Evolutionary conservation across 2,113 vertebrate genomes (phyloP), one percentile per base, ranked within the genome.

Genomic region (Saguinus midas): DNA sequence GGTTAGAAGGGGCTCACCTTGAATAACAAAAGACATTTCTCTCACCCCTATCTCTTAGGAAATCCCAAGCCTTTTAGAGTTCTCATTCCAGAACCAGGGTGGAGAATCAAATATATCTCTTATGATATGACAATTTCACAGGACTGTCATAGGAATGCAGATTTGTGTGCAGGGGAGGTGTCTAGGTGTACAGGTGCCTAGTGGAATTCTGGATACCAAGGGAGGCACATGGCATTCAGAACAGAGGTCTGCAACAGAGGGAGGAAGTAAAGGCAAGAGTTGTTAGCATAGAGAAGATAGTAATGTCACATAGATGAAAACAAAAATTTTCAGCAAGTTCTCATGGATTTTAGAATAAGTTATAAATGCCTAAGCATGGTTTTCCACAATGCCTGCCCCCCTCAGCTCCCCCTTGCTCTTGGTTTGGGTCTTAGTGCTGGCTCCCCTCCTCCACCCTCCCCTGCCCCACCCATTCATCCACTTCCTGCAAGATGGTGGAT

Each of bases 321-420:
- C 70, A 55, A 43, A 52, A 21, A 21, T 78, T 57, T 68, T n/a
- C 13, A 18, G 52, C 76, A 58, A 70, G 80, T 27, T 70, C 45
- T 79, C 50, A 27, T 32, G 18, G 21, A 13, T 61, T 90, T 92
- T 43, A 68, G 72, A 57, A 66, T 73, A 37, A 37, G 87, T 64
- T n/a, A 48, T 70, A 70, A 73, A 55, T 12, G 52, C 66, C 20
- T 20, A 10, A 48, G n/a, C 21, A 5, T 64, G 64, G 58, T 90
- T 7, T 84, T 7, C 18, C 57, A 3, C 1, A 2, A 58, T 6
- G 6, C 13, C 20, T 29, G 25, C 2, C 0, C 13, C 1, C 17
- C 25, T 13, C 8, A 92, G 50, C 43, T 70, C 27, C 6, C n/a
- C 57, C 58, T 75, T n/a, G 6, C 18, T 55, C 27, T 11, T 23